phyloP scores from a whole-genome alignment of 2,888 invertebrate genomes.

The Archips xylosteana region DNA sequence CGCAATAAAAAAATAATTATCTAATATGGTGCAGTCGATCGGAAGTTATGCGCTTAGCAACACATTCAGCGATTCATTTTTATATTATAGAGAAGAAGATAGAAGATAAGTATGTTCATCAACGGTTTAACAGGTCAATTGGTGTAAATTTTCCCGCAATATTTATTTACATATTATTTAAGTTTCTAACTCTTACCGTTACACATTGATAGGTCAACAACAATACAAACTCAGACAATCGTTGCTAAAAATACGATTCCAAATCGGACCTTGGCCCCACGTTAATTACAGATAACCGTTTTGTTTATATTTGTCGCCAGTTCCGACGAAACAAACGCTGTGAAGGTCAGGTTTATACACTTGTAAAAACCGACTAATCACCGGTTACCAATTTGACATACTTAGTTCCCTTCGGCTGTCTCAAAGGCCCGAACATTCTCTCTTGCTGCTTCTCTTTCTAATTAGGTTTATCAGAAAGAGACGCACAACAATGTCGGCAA shows the following conservation, averaged over 20 bases:
- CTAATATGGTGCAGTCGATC: too few relatives aligned
- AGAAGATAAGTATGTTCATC: too few relatives aligned
- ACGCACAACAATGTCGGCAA: too few relatives aligned
- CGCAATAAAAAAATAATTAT: too few relatives aligned
- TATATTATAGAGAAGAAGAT: too few relatives aligned
- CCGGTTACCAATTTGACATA: background rate
- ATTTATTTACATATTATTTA: too few relatives aligned
- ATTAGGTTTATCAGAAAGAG: too few relatives aligned
- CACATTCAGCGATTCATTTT: too few relatives aligned
- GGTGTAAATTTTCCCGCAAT: too few relatives aligned
- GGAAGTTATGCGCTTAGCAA: too few relatives aligned
- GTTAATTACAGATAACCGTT: conserved; percentile 1
- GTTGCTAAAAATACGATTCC: background rate
- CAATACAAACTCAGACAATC: background rate
- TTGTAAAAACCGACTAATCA: background rate
- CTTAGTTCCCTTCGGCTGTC: background rate
- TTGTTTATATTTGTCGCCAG: conserved; percentile 5
- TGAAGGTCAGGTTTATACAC: conserved; percentile 8
- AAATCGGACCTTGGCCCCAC: background rate
- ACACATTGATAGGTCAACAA: background rate
- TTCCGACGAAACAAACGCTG: background rate
- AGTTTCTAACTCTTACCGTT: background rate
- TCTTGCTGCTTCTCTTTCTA: background rate
- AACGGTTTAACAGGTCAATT: too few relatives aligned
- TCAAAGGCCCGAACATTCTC: background rate